A percentile compares a stretch with the other conserved stretches of the same genome.
Conservation (phyloP, 2,888 invertebrate genomes). For the Busseola fusca region DNA sequence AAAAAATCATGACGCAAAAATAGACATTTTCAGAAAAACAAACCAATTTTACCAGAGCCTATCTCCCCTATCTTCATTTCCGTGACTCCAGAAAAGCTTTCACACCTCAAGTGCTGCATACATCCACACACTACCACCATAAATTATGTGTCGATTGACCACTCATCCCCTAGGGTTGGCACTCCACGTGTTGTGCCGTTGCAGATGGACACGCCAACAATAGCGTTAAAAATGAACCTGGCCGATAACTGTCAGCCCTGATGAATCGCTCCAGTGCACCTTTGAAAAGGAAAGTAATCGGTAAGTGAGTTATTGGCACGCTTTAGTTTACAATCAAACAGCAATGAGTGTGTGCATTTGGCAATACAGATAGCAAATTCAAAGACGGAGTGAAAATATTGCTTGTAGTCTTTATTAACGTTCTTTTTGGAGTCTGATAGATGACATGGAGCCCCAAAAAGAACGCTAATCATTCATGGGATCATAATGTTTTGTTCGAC, state of each 20-base stretch:
- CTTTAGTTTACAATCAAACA: slow-evolving; percentile 58
- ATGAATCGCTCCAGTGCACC: slow-evolving; percentile 79
- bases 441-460: too few species aligned
- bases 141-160: slow-evolving; percentile 81
- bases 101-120: slow-evolving; percentile 24
- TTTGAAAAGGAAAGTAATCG: slow-evolving; percentile 60
- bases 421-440: background rate
- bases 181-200: slow-evolving; percentile 64
- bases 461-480: background rate
- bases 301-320: slow-evolving; percentile 61
- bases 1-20: background rate
- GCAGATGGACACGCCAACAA: slow-evolving; percentile 80
- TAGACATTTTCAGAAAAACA: background rate
- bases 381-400: too few species aligned
- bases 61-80: slow-evolving; percentile 3
- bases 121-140: slow-evolving; percentile 62
- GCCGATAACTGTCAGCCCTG: slow-evolving; percentile 77
- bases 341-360: background rate
- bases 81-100: slow-evolving; percentile 12
- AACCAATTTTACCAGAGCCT: background rate
- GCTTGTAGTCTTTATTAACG: too few species aligned
- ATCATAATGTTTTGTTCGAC: background rate
- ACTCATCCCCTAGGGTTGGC: slow-evolving; percentile 71
- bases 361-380: background rate
- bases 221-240: slow-evolving; percentile 85